Evolutionary conservation across 1,140 invertebrate genomes (phyloP).

Genomic region (Physella acuta): DNA sequence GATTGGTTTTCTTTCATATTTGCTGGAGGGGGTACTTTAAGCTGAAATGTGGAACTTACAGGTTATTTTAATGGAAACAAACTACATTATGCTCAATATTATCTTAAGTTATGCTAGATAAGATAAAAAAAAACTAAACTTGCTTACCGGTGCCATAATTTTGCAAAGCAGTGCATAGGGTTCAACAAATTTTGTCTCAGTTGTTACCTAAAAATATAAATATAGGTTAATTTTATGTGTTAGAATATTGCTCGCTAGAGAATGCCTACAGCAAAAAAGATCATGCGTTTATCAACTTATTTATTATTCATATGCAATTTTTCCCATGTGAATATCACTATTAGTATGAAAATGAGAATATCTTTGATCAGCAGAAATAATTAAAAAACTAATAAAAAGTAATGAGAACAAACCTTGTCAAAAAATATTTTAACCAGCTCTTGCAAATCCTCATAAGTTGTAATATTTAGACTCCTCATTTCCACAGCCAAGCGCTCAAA

Average conservation of each 20-base stretch:
- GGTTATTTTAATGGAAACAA: neutral
- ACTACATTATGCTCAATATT: neutral
- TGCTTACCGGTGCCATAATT: neutral
- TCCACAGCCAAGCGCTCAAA: slow-evolving; percentile 9
- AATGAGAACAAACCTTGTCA: slow-evolving; percentile 8
- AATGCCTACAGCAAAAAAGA: too few relatives aligned
- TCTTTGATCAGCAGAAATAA: too few relatives aligned
- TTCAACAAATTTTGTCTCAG: slow-evolving; percentile 15
- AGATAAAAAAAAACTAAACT: slow-evolving; percentile 20
- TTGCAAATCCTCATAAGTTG: slow-evolving; percentile 9
- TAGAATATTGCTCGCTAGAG: too few relatives aligned
- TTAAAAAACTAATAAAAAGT: too few relatives aligned
- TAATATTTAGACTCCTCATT: slow-evolving; percentile 5
- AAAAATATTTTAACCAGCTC: slow-evolving; percentile 13
- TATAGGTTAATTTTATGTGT: too few relatives aligned
- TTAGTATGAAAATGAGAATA: too few relatives aligned
- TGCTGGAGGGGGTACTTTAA: slow-evolving; percentile 44
- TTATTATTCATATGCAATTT: too few relatives aligned
- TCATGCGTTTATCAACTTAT: too few relatives aligned
- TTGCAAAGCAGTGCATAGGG: slow-evolving; percentile 19
- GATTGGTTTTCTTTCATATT: slow-evolving; percentile 60
- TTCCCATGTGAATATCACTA: too few relatives aligned
- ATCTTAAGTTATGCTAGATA: too few relatives aligned
- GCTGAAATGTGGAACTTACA: slow-evolving; percentile 35
- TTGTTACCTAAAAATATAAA: slow-evolving; percentile 2